A percentile compares a stretch with the other conserved stretches of the same genome.
Evolutionary conservation across 2,797 vertebrate genomes (phyloP).

Genomic region (Tachyglossus aculeatus): DNA sequence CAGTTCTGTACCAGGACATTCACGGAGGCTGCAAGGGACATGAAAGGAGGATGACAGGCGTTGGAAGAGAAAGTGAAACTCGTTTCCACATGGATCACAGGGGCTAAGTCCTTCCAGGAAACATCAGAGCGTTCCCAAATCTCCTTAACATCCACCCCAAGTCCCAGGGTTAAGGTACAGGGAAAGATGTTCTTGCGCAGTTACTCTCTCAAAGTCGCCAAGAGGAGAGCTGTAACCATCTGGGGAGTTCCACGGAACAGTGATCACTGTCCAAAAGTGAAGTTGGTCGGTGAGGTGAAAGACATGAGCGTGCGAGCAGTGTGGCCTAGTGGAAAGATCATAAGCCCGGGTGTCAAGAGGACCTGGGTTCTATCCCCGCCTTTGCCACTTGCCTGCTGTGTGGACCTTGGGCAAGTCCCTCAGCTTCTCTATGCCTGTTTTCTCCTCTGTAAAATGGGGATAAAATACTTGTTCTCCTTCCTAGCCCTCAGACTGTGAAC

Average conservation of each 20-base stretch:
- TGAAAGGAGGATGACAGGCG: constrained; percentile 26
- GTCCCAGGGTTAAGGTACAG: no score
- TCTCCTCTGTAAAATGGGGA: no score
- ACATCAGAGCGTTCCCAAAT: no score
- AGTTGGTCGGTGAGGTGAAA: constrained; percentile 13
- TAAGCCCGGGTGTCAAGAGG: neutral
- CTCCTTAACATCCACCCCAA: no score
- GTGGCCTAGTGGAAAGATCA: neutral
- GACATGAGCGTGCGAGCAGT: constrained; percentile 14
- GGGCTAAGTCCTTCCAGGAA: constrained; percentile 16
- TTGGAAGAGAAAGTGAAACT: constrained; percentile 9
- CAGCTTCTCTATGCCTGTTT: no score
- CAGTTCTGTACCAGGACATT: constrained; percentile 98
- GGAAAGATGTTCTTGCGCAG: no score
- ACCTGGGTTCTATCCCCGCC: neutral
- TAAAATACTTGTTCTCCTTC: no score
- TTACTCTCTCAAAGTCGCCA: no score
- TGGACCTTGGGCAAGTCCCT: neutral
- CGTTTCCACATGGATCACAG: constrained; percentile 5
- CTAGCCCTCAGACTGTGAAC: no score
- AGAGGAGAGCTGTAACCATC: constrained; percentile 22
- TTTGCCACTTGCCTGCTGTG: neutral
- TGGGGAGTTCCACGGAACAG: constrained; percentile 15
- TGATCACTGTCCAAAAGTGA: constrained; percentile 2
- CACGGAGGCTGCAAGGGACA: constrained; percentile 82